These are phyloP conservation scores for Sphaerophoria taeniata DNA, from an alignment of 2,888 invertebrate species.

Conservation along the genomic window DNA sequence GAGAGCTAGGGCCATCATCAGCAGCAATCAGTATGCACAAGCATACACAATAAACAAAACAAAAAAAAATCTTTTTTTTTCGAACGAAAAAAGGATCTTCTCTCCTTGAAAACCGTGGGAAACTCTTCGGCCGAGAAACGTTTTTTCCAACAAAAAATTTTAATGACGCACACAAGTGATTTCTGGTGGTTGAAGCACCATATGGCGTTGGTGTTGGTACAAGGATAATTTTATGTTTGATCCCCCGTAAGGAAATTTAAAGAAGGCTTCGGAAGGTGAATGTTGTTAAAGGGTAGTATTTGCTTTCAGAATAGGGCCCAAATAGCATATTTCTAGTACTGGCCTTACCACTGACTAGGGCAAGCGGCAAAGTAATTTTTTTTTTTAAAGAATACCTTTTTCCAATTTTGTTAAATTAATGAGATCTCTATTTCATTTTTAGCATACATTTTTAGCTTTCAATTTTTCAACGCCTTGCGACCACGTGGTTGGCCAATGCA, in stretches of 20 bases:
- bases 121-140: slow-evolving; percentile 48
- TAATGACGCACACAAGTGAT: slow-evolving; percentile 73
- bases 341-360: too few relatives aligned
- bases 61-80: slow-evolving; percentile 43
- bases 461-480: background rate
- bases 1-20: slow-evolving; percentile 40
- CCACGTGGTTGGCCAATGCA: background rate
- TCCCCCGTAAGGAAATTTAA: slow-evolving; percentile 63
- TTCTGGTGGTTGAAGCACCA: slow-evolving; percentile 57
- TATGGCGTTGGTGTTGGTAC: slow-evolving; percentile 45
- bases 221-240: slow-evolving; percentile 50
- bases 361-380: too few relatives aligned
- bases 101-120: slow-evolving; percentile 69
- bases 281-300: background rate
- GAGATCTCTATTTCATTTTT: background rate
- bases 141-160: slow-evolving; percentile 50
- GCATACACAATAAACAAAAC: slow-evolving; percentile 66
- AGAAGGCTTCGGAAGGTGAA: slow-evolving; percentile 46
- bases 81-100: slow-evolving; percentile 57
- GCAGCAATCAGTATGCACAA: slow-evolving; percentile 68
- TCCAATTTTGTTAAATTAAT: too few relatives aligned
- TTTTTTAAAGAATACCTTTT: too few relatives aligned
- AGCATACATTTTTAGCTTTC: background rate
- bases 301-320: background rate
- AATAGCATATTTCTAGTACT: too few relatives aligned